These are phyloP conservation scores for Podargus strigoides DNA, from an alignment of 2,797 vertebrate species.

Conservation along the genomic window DNA sequence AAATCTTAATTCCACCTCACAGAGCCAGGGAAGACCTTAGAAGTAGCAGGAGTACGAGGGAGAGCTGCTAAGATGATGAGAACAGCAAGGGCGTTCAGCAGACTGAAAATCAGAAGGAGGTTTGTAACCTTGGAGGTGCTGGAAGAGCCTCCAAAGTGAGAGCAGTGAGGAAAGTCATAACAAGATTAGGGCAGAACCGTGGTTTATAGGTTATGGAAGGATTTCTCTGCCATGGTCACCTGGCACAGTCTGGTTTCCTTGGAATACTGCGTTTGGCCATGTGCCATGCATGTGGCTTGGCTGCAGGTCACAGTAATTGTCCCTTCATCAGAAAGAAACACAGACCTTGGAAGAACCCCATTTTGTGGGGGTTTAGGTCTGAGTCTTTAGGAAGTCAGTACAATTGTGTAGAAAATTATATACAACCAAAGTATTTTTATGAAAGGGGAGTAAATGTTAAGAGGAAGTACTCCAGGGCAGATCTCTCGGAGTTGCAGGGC, in stretches of 20 bases:
- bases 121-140: not conserved
- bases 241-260: not conserved
- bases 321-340: not conserved
- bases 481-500: not conserved
- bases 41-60: too few species aligned
- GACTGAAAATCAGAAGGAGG: not conserved
- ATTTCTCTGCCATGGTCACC: not conserved
- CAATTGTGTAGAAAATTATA: not conserved
- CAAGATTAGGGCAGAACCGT: not conserved
- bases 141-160: not conserved
- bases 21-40: not conserved
- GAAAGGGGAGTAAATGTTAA: not conserved
- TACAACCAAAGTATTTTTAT: not conserved
- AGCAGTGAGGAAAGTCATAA: not conserved
- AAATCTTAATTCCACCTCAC: not conserved
- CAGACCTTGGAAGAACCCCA: not conserved
- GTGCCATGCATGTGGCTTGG: not conserved
- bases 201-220: not conserved
- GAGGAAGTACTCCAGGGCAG: not conserved
- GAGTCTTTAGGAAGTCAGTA: not conserved
- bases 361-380: not conserved
- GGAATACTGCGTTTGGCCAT: accelerated
- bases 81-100: not conserved
- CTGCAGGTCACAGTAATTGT: not conserved
- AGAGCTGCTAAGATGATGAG: not conserved